Evolutionary conservation across 2,888 invertebrate genomes (phyloP), one percentile per base, ranked within the genome.

Genomic region (Glaucopsyche alexis): DNA sequence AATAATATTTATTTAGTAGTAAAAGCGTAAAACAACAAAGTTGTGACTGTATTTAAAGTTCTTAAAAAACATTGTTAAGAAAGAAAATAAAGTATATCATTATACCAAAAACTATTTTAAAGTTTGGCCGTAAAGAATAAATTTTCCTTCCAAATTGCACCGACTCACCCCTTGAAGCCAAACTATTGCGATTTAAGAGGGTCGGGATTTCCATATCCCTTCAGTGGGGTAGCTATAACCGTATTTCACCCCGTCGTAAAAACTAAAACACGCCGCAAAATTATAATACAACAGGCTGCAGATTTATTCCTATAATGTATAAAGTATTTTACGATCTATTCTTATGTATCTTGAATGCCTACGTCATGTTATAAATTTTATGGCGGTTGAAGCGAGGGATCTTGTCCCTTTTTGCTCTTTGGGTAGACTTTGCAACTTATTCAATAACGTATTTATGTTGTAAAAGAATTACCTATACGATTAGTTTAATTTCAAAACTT

Each of bases 171-270:
- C 79, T 78, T 78, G 77, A 75, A 78, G 72, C 74, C 76, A 78
- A 79, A 81, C 78, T 80, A 79, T 81, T 78, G 79, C 79, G 79
- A 84, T 85, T 83, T 84, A 84, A 86, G 85, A 87, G 87, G 89
- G 88, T 84, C 79, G 81, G 82, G 81, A 88, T 88, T 84, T 86
- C 84, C 87, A 87, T 87, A 87, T 83, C 82, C 72, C 50, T 67
- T 50, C 66, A 67, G 84, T 81, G 82, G 82, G 80, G 80, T 79
- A 49, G 81, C 85, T 80, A 90, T 90, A 89, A 90, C 85, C 83
- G 85, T 90, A 91, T 85, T 85, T 91, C 84, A 90, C 82, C 77
- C 79, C 80, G 85, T 88, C 90, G 83, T 90, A 90, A 90, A 90
- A 90, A 89, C 87, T 88, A 84, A 85, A 87, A 88, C 87, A 88